Evolutionary conservation across 2,113 vertebrate species (phyloP), one percentile per base, ranked within the genome.

Genomic region (Myiagra hebetior): DNA sequence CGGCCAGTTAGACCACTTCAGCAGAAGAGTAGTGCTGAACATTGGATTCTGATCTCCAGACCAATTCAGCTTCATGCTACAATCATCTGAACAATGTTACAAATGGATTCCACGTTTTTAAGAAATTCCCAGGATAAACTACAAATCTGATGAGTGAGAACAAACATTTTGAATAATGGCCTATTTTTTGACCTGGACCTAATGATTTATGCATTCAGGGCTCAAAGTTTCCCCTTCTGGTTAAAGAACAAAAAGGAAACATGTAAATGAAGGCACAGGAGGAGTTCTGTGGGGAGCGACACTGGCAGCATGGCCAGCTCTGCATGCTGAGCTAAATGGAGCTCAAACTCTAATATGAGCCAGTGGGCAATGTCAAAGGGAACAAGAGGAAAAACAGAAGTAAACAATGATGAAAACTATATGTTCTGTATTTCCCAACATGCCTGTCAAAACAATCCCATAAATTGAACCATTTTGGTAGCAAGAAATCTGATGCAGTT

Each of bases 371-470:
- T 65, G 69, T 87, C 91, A 96, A 91, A 97, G 69, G 57, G 77
- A 97, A 91, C 44, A 85, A 68, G 83, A 85, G 35, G 68, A 52
- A 89, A 89, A 96, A 12, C 76, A 95, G 52, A 89, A 93, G 76
- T 47, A 97, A 97, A 89, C 50, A 94, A 60, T 69, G 44, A 93
- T 79, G 65, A 93, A 94, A 91, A 85, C 80, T 60, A 10, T 59
- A 93, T 91, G 95, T 72, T 93, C 77, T 50, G 42, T 85, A 95
- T 96, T 95, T 91, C 92, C 92, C 74, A 87, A 97, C 65, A 94
- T 30, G 68, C 62, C 72, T 95, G 93, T 95, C 92, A 97, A 95
- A 97, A 87, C 74, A 87, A 68, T 86, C 46, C 46, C 75, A 41
- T n/a, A 88, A 96, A 95, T 8, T 70, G 83, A 96, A 91, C 85